phyloP scores from a whole-genome alignment of 2,888 invertebrate genomes.

The Slavum lentiscoides region DNA sequence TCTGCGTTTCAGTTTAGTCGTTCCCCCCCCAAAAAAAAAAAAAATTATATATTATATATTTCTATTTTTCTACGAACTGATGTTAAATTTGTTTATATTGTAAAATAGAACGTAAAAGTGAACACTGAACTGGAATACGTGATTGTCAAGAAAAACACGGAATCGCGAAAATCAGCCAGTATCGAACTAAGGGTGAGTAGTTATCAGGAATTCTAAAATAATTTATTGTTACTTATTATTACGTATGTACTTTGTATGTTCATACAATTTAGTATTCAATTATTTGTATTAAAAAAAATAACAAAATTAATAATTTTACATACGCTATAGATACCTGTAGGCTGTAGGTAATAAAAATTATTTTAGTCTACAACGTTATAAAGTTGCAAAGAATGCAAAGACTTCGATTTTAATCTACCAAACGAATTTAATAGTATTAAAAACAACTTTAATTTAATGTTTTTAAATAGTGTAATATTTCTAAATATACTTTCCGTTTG shows the following conservation, averaged over 20 bases:
- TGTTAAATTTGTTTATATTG: too few species aligned
- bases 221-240: neutral
- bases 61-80: too few species aligned
- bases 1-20: too few species aligned
- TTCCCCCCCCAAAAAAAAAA: too few species aligned
- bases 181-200: slow-evolving; percentile 74
- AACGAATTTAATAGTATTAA: neutral
- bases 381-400: neutral
- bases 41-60: too few species aligned
- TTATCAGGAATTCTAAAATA: neutral
- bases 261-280: too few species aligned
- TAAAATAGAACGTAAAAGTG: slow-evolving; percentile 69
- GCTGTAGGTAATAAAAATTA: neutral
- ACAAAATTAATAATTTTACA: too few species aligned
- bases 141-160: slow-evolving; percentile 77
- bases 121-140: slow-evolving; percentile 83
- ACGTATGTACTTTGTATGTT: too few species aligned
- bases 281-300: too few species aligned
- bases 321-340: too few species aligned
- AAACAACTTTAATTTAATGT: too few species aligned
- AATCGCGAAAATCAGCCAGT: slow-evolving; percentile 76
- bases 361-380: neutral
- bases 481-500: neutral
- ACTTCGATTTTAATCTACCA: neutral
- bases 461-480: neutral